Conservation (phyloP, 2,113 vertebrate genomes). For the Pogonocichla stellata region DNA sequence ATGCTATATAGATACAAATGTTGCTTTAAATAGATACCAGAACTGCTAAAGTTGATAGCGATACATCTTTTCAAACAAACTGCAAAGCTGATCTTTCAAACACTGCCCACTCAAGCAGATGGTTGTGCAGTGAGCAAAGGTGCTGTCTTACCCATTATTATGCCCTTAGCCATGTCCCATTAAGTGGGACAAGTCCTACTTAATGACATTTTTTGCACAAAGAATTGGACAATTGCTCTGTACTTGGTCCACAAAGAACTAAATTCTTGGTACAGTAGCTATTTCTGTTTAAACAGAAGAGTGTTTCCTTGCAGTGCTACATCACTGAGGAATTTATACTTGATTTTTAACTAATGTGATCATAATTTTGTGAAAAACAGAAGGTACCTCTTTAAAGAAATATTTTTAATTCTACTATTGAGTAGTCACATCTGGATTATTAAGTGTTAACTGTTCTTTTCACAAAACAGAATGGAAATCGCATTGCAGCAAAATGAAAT, state of each 20-base stretch:
- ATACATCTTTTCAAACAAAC: neutral
- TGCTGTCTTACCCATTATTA: neutral
- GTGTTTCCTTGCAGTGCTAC: neutral
- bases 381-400: neutral
- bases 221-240: neutral
- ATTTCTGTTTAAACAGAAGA: neutral
- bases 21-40: neutral
- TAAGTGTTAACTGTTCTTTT: neutral
- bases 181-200: neutral
- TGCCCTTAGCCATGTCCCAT: neutral
- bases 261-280: neutral
- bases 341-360: neutral
- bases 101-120: neutral
- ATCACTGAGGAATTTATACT: neutral
- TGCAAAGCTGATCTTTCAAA: neutral
- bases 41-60: neutral
- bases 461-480: slow-evolving; percentile 78
- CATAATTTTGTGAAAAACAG: neutral
- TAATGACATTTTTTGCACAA: neutral
- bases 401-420: neutral
- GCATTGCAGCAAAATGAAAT: slow-evolving; percentile 90
- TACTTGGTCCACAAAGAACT: neutral
- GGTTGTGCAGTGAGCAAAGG: neutral
- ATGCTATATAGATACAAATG: neutral
- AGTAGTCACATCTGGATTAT: neutral